Evolutionary conservation across 2,888 invertebrate species (phyloP).

Genomic region (Napeogenes inachia): DNA sequence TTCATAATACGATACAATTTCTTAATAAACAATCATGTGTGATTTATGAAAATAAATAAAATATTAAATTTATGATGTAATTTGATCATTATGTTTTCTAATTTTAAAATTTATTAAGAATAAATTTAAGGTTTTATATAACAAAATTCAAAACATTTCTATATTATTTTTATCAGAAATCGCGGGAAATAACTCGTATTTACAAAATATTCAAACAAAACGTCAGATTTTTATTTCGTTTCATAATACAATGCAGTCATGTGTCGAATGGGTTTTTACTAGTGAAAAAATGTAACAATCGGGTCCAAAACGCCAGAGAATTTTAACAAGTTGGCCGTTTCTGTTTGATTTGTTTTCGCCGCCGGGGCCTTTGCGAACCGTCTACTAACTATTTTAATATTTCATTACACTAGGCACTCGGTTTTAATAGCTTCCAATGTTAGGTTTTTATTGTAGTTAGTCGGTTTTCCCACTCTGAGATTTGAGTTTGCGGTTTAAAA

Average conservation of each 20-base stretch:
- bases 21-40: too few relatives aligned
- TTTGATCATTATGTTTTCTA: too few relatives aligned
- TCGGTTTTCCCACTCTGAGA: conserved; percentile 33
- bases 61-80: too few relatives aligned
- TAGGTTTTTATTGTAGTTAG: conserved; percentile 51
- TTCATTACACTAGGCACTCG: conserved; percentile 50
- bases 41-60: too few relatives aligned
- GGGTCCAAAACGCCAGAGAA: conserved; percentile 36
- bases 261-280: conserved; percentile 26
- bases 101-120: too few relatives aligned
- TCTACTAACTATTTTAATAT: conserved; percentile 54
- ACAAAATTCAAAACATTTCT: background rate
- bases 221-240: conserved; percentile 10
- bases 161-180: background rate
- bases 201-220: background rate
- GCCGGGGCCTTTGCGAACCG: conserved; percentile 32
- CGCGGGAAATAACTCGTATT: background rate
- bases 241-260: conserved; percentile 22
- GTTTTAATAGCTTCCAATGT: conserved; percentile 51
- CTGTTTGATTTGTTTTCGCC: conserved; percentile 50
- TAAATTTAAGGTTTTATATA: too few relatives aligned
- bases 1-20: too few relatives aligned
- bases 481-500: conserved; percentile 38
- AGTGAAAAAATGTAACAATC: conserved; percentile 31
- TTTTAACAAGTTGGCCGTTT: conserved; percentile 45